Evolutionary conservation across 2,113 vertebrate species (phyloP).

Genomic region (Hystrix brachyura): DNA sequence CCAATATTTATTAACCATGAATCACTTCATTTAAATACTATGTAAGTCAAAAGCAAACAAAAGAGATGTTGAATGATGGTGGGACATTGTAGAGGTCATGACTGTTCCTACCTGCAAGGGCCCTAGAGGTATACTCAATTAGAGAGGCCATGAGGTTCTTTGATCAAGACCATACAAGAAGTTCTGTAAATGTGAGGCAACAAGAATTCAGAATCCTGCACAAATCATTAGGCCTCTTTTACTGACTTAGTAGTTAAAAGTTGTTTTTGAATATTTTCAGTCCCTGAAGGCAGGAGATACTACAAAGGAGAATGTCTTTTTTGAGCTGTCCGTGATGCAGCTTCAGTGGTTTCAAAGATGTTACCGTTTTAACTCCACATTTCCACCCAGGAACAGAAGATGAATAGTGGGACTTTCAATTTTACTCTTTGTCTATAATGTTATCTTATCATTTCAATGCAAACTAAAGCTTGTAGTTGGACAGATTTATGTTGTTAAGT

Average conservation of each 20-base stretch:
- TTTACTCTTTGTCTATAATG: background rate
- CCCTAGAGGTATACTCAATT: background rate
- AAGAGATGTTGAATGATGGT: background rate
- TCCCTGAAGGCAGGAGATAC: background rate
- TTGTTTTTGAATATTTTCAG: background rate
- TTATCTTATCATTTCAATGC: background rate
- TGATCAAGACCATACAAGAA: background rate
- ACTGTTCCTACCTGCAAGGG: rapidly evolving
- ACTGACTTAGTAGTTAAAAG: background rate
- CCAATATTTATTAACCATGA: background rate
- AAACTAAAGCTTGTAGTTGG: constrained; percentile 38
- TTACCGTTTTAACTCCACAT: background rate
- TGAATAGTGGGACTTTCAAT: background rate
- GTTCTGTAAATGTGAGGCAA: background rate
- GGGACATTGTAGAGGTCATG: background rate
- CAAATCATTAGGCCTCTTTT: background rate
- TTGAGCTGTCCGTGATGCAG: background rate
- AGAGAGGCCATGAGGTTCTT: background rate
- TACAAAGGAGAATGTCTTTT: background rate
- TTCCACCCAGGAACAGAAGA: background rate
- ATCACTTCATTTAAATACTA: background rate
- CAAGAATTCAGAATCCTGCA: background rate
- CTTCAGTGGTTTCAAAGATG: background rate
- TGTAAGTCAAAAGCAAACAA: background rate
- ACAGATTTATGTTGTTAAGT: background rate